Percentiles rank a stretch among this genome's conserved stretches.
Evolutionary conservation across 2,888 invertebrate species (phyloP).

Genomic region (Homarus gammarus): DNA sequence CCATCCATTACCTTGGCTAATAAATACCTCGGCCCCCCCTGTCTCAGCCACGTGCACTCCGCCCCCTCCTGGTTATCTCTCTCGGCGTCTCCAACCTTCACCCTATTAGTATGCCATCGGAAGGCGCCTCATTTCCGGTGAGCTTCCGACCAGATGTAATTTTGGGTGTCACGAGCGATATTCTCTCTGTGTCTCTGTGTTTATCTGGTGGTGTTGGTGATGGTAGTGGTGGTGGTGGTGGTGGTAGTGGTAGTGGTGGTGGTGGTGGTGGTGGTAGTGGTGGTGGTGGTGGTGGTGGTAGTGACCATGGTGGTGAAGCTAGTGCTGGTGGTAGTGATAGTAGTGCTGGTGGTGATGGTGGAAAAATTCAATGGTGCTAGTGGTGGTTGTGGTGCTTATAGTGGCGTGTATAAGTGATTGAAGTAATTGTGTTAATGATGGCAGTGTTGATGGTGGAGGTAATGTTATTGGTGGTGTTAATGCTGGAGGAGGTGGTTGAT

Average conservation of each 20-base stretch:
- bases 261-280: neutral
- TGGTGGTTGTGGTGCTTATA: neutral
- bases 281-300: slow-evolving; percentile 4
- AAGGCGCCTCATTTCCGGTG: slow-evolving; percentile 29
- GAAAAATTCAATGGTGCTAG: no score
- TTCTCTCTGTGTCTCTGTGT: neutral
- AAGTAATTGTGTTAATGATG: neutral
- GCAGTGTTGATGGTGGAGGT: neutral
- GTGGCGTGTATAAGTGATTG: no score
- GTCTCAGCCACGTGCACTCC: neutral
- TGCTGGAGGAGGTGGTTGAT: neutral
- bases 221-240: neutral
- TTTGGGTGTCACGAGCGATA: slow-evolving; percentile 10
- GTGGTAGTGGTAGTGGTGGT: neutral
- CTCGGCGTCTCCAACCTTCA: slow-evolving; percentile 12
- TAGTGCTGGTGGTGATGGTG: neutral
- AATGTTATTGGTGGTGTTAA: no score
- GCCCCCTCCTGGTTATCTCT: slow-evolving; percentile 41
- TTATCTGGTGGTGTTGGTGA: slow-evolving; percentile 8
- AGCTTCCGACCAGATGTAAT: slow-evolving; percentile 44
- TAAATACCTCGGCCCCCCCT: slow-evolving; percentile 26
- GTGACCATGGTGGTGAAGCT: neutral
- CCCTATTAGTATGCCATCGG: slow-evolving; percentile 33
- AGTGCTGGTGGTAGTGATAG: no score
- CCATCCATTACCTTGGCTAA: slow-evolving; percentile 1